Evolutionary conservation across 2,797 vertebrate species (phyloP).

Genomic region (Sebastes flavidus): DNA sequence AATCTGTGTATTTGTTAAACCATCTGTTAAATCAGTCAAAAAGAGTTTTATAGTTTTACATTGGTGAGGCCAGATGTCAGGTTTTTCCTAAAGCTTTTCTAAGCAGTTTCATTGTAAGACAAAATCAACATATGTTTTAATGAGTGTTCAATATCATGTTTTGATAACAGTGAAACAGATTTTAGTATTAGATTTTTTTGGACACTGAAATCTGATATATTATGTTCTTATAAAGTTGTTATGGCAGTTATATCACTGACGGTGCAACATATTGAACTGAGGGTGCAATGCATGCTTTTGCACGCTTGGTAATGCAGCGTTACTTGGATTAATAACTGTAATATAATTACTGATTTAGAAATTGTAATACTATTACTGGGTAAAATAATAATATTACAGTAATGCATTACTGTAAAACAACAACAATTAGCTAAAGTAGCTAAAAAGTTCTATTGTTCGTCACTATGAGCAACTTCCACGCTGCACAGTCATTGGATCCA

Average conservation of each 20-base stretch:
- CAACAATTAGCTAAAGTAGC: neutral
- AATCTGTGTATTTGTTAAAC: constrained; percentile 14
- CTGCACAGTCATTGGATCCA: neutral
- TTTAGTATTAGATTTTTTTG: neutral
- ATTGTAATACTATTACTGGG: too few species aligned
- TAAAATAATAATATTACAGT: too few species aligned
- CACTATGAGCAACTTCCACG: neutral
- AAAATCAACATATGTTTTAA: neutral
- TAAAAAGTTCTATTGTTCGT: neutral
- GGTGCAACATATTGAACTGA: too few species aligned
- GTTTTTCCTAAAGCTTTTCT: neutral
- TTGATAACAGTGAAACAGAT: neutral
- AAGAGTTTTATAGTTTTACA: neutral
- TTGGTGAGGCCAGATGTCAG: neutral
- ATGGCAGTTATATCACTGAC: too few species aligned
- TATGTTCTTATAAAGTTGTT: neutral
- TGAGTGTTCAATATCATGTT: neutral
- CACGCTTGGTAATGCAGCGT: too few species aligned
- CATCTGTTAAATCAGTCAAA: constrained; percentile 7
- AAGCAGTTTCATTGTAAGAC: neutral
- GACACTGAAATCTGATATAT: neutral
- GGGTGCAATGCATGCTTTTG: too few species aligned
- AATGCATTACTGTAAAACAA: too few species aligned
- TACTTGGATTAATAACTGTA: too few species aligned
- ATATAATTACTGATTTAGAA: too few species aligned